Evolutionary conservation across 2,113 vertebrate genomes (phyloP).

Genomic region (Coryphaenoides rupestris): DNA sequence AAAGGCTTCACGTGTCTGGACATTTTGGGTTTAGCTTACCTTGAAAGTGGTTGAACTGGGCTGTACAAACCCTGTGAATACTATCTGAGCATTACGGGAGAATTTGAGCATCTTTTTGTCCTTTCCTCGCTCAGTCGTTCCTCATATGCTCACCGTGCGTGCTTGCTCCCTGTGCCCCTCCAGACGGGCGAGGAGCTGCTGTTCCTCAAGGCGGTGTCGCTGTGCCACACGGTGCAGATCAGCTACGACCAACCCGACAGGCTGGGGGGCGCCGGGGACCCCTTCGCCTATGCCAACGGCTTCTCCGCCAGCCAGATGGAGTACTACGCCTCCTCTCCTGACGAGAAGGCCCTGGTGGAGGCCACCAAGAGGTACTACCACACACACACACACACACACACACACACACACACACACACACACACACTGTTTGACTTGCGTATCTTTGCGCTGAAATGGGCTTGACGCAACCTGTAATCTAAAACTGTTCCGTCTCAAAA

Average conservation of each 20-base stretch:
- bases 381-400: too few relatives aligned
- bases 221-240: slow-evolving; percentile 97
- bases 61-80: too few relatives aligned
- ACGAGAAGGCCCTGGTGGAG: slow-evolving; percentile 96
- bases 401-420: too few relatives aligned
- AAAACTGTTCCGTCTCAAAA: too few relatives aligned
- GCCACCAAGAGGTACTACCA: slow-evolving; percentile 84
- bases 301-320: slow-evolving; percentile 76
- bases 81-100: too few relatives aligned
- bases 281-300: slow-evolving; percentile 78
- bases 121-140: background rate
- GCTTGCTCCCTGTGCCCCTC: background rate
- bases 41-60: too few relatives aligned
- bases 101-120: too few relatives aligned
- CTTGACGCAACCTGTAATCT: too few relatives aligned
- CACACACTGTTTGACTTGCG: too few relatives aligned
- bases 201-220: slow-evolving; percentile 92
- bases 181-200: slow-evolving; percentile 85
- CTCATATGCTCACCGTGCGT: background rate
- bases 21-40: too few relatives aligned
- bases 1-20: too few relatives aligned
- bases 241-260: slow-evolving; percentile 83
- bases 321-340: slow-evolving; percentile 95
- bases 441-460: too few relatives aligned
- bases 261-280: slow-evolving; percentile 60